Evolutionary conservation across 2,888 invertebrate species (phyloP).

Genomic region (Zhuqinia jingwanae): DNA sequence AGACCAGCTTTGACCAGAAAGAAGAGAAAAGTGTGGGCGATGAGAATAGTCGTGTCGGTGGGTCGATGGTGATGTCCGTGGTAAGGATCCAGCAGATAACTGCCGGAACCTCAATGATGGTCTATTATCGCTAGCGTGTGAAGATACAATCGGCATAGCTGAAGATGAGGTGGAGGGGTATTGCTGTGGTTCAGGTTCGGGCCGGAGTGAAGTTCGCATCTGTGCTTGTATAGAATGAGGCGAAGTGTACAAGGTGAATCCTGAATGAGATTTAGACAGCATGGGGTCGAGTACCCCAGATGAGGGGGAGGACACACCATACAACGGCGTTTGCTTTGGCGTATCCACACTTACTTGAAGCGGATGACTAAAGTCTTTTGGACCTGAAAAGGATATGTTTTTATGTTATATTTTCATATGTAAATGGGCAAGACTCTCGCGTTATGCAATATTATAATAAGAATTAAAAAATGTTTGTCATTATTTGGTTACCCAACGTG

Average conservation of each 20-base stretch:
- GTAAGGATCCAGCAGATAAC: neutral
- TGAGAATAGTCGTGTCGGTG: neutral
- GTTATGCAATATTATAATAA: too few species aligned
- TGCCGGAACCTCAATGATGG: conserved; percentile 15
- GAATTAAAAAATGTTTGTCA: too few species aligned
- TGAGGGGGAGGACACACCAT: conserved; percentile 12
- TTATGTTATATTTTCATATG: too few species aligned
- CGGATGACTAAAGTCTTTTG: conserved; percentile 64
- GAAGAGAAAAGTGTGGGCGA: conserved; percentile 28
- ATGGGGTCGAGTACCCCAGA: neutral
- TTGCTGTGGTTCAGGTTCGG: conserved; percentile 53
- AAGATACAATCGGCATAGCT: conserved; percentile 5
- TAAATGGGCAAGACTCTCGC: too few species aligned
- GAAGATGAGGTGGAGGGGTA: conserved; percentile 28
- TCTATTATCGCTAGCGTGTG: conserved; percentile 58
- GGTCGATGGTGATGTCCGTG: conserved; percentile 25
- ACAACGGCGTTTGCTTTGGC: conserved; percentile 8
- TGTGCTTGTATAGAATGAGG: conserved; percentile 25
- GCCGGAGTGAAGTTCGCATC: neutral
- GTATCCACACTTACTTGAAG: conserved; percentile 56
- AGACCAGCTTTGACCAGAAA: conserved; percentile 46
- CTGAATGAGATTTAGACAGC: conserved; percentile 22
- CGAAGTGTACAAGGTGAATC: conserved; percentile 27
- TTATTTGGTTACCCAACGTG: conserved; percentile 17
- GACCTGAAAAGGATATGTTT: conserved; percentile 2